Percentiles rank a stretch among this genome's conserved stretches.
phyloP scores from a whole-genome alignment of 2,113 vertebrate genomes.

The Grallaria varia region DNA sequence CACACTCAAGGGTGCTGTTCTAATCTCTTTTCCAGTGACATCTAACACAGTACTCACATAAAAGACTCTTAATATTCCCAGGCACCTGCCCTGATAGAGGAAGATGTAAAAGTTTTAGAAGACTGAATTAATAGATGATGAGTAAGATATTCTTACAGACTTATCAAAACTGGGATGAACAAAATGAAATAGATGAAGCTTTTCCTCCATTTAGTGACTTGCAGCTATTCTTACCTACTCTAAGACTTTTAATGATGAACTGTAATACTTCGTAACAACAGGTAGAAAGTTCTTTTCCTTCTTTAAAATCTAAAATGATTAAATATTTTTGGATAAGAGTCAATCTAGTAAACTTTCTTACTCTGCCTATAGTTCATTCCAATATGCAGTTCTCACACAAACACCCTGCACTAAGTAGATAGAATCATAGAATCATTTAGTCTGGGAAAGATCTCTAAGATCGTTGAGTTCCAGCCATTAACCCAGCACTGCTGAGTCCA shows the following conservation, averaged over 20 bases:
- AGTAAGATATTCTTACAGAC: not conserved
- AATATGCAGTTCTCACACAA: not conserved
- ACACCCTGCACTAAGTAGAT: not conserved
- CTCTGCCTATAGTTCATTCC: not conserved
- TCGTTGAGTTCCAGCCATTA: not conserved
- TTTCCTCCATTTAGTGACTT: not conserved
- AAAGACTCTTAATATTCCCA: not conserved
- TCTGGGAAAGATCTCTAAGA: not conserved
- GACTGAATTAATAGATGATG: not conserved
- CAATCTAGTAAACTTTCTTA: not conserved
- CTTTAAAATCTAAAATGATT: slow-evolving; percentile 3
- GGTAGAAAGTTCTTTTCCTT: not conserved
- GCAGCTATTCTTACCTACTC: not conserved
- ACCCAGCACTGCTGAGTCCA: not conserved
- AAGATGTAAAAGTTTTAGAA: not conserved
- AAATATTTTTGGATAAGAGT: not conserved
- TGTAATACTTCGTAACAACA: not conserved
- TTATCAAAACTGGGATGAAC: not conserved
- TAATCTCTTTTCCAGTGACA: not conserved
- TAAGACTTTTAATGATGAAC: not conserved
- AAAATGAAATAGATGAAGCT: not conserved
- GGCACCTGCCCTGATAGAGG: not conserved
- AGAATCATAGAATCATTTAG: not conserved
- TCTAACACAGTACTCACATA: not conserved
- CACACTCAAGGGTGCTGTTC: not conserved